Evolutionary conservation across 37 sponge, comb jelly and placozoan species (phyloP).

Genomic region (Axinella damicornis): DNA sequence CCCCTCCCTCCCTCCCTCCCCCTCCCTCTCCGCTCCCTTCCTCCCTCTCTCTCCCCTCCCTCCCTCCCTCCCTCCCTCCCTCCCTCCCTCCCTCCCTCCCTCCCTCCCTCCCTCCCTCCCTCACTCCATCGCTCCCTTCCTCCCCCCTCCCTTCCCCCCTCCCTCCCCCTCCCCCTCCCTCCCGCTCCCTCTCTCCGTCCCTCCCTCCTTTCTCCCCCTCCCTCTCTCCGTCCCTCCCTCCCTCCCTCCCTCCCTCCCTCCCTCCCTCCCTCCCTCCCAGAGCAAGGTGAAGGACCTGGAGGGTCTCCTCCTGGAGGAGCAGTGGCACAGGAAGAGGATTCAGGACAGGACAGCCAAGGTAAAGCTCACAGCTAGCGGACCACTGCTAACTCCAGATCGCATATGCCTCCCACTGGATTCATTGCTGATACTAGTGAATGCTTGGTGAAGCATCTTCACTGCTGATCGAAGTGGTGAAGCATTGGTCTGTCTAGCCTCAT

Average conservation of each 20-base stretch:
- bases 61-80: constrained; percentile 52
- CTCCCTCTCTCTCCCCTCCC: constrained; percentile 32
- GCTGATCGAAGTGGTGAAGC: background rate
- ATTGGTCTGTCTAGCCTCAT: too few species aligned
- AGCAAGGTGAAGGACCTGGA: constrained; percentile 11
- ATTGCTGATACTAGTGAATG: too few species aligned
- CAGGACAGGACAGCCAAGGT: background rate
- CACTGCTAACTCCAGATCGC: too few species aligned
- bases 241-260: background rate
- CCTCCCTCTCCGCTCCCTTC: too few species aligned
- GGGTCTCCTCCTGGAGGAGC: constrained; percentile 5
- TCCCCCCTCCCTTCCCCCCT: constrained; percentile 33
- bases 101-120: constrained; percentile 47
- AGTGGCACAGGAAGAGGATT: background rate
- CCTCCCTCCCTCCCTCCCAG: background rate
- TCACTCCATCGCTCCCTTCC: constrained; percentile 41
- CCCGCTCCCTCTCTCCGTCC: constrained; percentile 30
- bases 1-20: background rate
- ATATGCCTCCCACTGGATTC: too few species aligned
- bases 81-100: constrained; percentile 46
- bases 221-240: background rate
- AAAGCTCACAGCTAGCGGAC: too few species aligned
- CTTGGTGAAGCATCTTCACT: too few species aligned
- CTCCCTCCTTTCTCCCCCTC: background rate
- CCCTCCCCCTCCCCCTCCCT: constrained; percentile 41